phyloP scores from a whole-genome alignment of 2,888 invertebrate species.

The Punctoribates punctum region DNA sequence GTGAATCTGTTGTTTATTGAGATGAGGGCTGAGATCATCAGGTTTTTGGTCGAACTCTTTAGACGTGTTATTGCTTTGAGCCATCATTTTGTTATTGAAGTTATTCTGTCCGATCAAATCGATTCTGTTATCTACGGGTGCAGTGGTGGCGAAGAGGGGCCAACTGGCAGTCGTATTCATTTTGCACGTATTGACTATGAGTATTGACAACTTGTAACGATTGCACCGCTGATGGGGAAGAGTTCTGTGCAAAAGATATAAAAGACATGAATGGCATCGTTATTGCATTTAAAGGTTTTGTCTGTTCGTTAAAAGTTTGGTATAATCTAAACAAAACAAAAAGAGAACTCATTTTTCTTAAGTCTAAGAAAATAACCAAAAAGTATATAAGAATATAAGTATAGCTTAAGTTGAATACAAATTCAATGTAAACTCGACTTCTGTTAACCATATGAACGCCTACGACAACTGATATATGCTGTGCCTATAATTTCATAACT shows the following conservation, averaged over 20 bases:
- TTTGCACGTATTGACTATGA: background rate
- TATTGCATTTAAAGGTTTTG: background rate
- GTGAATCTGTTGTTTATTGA: background rate
- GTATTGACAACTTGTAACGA: background rate
- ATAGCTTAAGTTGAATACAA: background rate
- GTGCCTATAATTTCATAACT: background rate
- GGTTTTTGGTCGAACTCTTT: background rate
- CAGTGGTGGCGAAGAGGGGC: slow-evolving; percentile 18
- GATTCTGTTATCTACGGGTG: background rate
- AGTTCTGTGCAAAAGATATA: background rate
- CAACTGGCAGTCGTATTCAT: slow-evolving; percentile 23
- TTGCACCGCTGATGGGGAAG: background rate
- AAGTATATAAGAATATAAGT: slow-evolving; percentile 25
- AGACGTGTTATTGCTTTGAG: background rate
- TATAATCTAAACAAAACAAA: slow-evolving; percentile 32
- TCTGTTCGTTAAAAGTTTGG: background rate
- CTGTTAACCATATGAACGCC: slow-evolving; percentile 17
- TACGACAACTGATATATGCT: slow-evolving; percentile 1
- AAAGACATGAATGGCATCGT: background rate
- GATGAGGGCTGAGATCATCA: slow-evolving; percentile 9
- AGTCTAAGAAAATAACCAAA: slow-evolving; percentile 33
- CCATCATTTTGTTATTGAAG: background rate
- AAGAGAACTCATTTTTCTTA: slow-evolving; percentile 35
- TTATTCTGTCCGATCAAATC: background rate
- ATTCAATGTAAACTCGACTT: slow-evolving; percentile 19